Evolutionary conservation across 2,888 invertebrate species (phyloP).

Genomic region (Iselma pallidipennis): DNA sequence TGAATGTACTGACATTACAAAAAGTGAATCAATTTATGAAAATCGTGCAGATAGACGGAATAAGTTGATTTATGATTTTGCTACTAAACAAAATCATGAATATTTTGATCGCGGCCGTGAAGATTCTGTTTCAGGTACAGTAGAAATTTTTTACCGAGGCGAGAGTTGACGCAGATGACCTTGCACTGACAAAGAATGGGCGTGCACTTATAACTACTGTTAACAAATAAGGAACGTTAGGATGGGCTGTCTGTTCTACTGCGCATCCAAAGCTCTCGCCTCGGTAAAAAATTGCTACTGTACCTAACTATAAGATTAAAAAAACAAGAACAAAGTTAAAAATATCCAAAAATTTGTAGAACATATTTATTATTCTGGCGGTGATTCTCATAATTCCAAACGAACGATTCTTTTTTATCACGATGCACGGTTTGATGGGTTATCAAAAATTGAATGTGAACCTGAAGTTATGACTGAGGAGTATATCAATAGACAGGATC

Average conservation of each 20-base stretch:
- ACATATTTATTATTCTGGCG: conserved; percentile 50
- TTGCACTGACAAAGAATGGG: no score
- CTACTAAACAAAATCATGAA: conserved; percentile 61
- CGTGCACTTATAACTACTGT: no score
- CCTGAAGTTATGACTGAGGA: conserved; percentile 61
- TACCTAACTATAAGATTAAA: no score
- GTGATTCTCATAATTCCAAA: no score
- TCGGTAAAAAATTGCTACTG: no score
- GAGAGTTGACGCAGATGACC: no score
- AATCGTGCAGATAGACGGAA: conserved; percentile 69
- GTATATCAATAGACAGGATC: conserved; percentile 63
- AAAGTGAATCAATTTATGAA: conserved; percentile 64
- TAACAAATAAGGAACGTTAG: no score
- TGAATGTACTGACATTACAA: conserved; percentile 55
- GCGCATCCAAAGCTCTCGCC: no score
- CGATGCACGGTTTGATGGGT: conserved; percentile 71
- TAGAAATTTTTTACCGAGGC: no score
- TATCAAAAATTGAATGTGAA: conserved; percentile 63
- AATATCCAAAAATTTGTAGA: conserved; percentile 41
- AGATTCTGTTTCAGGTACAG: conserved; percentile 69
- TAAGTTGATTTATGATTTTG: conserved; percentile 60
- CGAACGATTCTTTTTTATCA: conserved; percentile 59
- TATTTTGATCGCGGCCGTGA: conserved; percentile 67
- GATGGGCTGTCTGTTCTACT: no score
- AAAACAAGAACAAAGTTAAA: no score